Base-by-base conservation (phyloP, 2,888 invertebrate genomes). In the Cryptocheilus praepositus region DNA sequence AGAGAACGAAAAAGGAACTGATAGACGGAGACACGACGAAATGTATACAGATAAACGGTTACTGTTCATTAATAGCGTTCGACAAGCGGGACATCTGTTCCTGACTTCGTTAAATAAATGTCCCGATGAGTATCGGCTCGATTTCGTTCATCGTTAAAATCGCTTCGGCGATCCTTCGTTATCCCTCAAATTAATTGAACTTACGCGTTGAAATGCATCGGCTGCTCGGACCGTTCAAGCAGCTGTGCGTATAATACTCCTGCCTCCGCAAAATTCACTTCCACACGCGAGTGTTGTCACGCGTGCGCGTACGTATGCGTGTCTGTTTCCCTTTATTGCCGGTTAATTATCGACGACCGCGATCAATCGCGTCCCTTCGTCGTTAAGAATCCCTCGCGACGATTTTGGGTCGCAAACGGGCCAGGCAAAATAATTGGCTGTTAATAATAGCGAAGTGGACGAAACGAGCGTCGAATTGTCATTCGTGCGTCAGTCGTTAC, bases 151-250 rank as follows among this genome's bases (percentile, higher is more conserved):
- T 49, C 49, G 49, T 49, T 52, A 52, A 61, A 36, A 66, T 18
- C 8, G 45, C 49, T 28, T 46, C n/a, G 15, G 49, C 18, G 49
- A 13, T 49, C 49, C 49, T 16, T 49, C 49, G 49, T 49, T 52
- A 43, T 53, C 25, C 44, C 13, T 45, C 19, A 59, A 59, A 28
- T 59, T 51, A 56, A 56, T 56, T 56, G 56, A 56, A 36, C 36
- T 36, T 36, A 36, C 36, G 36, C 36, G 36, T 11, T 11, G 36
- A 36, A 36, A 36, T 36, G 11, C 18, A 53, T 36, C 36, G 3
- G 4, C 25, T n/a, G n/a, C 13, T 22, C 54, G 36, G 25, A 54
- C 18, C 22, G 51, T 11, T 16, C 52, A 22, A 52, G 52, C 16
- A 49, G 49, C 16, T 19, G 49, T 1, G 8, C 5, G 46, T 5